These are phyloP conservation scores for Pristiophorus japonicus DNA, from an alignment of 2,113 vertebrate genomes.

Conservation along the genomic window DNA sequence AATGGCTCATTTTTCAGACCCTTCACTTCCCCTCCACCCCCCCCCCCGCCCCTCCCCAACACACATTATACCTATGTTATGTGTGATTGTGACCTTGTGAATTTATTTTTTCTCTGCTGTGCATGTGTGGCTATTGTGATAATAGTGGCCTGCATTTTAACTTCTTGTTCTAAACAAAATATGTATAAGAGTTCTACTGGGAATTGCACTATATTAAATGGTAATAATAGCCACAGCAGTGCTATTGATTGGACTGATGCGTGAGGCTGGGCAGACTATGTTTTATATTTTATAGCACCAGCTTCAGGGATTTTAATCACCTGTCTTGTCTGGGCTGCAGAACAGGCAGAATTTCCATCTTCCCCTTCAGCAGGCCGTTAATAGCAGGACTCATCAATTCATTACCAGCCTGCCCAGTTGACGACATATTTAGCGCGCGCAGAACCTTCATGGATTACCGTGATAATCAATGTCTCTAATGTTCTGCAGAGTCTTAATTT, in stretches of 20 bases:
- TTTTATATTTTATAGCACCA: constrained; percentile 28
- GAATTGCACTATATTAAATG: constrained; percentile 41
- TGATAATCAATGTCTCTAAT: constrained; percentile 51
- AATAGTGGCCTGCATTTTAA: neutral
- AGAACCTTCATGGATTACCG: constrained; percentile 43
- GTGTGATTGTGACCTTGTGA: neutral
- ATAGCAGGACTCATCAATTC: constrained; percentile 43
- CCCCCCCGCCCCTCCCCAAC: too few species aligned
- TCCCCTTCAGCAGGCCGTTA: constrained; percentile 44
- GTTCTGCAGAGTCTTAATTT: constrained; percentile 61
- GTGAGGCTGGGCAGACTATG: constrained; percentile 34
- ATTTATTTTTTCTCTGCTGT: neutral
- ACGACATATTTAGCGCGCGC: constrained; percentile 46
- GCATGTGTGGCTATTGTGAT: neutral
- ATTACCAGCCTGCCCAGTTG: constrained; percentile 40
- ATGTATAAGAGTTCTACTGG: neutral
- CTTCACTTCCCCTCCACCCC: too few species aligned
- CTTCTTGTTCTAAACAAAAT: neutral
- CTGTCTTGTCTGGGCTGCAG: constrained; percentile 41
- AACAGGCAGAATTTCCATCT: constrained; percentile 36
- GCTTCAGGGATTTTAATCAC: constrained; percentile 43
- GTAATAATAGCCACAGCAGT: constrained; percentile 48
- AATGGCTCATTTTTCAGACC: too few species aligned
- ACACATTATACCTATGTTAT: too few species aligned
- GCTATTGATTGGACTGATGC: constrained; percentile 43